These are phyloP conservation scores for Araneus ventricosus DNA, from an alignment of 1,140 invertebrate genomes.

Conservation along the genomic window DNA sequence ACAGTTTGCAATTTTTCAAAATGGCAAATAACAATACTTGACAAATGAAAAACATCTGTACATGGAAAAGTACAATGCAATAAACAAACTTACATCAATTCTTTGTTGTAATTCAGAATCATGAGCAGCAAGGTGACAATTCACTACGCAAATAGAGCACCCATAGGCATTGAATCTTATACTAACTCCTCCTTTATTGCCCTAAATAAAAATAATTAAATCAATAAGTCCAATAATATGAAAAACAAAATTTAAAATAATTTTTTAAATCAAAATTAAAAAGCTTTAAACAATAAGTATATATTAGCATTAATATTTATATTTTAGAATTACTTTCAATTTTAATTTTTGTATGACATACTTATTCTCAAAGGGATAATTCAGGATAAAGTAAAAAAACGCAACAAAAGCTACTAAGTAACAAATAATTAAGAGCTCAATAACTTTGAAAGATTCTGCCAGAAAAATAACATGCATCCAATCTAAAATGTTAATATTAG, in stretches of 20 bases:
- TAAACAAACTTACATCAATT: constrained; percentile 82
- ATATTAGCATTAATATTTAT: background rate
- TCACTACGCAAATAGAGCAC: constrained; percentile 91
- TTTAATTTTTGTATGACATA: too few species aligned
- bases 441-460: too few species aligned
- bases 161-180: constrained; percentile 92
- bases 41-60: too few species aligned
- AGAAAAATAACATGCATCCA: too few species aligned
- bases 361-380: too few species aligned
- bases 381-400: too few species aligned
- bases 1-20: too few species aligned
- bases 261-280: background rate
- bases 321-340: background rate
- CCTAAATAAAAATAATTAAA: constrained; percentile 83
- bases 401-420: too few species aligned
- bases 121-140: constrained; percentile 93
- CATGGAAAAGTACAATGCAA: too few species aligned
- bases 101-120: constrained; percentile 89
- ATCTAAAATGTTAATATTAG: too few species aligned
- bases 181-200: constrained; percentile 96
- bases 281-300: background rate
- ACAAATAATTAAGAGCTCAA: too few species aligned
- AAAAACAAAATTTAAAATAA: background rate
- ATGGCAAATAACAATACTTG: too few species aligned
- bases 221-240: background rate